Evolutionary conservation across 2,797 vertebrate species (phyloP).

Genomic region (Pseudochirops corinnae): DNA sequence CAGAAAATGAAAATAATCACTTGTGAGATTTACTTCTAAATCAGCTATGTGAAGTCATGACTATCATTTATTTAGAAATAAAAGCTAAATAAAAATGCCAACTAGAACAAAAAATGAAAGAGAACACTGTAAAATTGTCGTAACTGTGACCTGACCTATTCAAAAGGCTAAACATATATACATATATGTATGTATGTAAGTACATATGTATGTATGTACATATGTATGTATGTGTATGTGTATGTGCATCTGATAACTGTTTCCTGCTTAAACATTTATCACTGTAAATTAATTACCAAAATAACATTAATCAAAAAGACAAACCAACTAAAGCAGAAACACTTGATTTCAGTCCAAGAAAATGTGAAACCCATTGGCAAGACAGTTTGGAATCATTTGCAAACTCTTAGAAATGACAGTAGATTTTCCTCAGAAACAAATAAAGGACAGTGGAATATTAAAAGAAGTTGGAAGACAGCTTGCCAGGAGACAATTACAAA

Average conservation of each 20-base stretch:
- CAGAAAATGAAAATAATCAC: not conserved
- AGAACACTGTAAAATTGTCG: not conserved
- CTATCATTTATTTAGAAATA: not conserved
- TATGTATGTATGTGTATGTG: not conserved
- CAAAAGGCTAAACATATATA: not conserved
- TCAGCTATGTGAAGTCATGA: not conserved
- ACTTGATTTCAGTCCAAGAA: not conserved
- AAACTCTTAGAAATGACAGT: not conserved
- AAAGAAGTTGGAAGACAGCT: not conserved
- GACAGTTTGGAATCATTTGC: not conserved
- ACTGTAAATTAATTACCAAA: not conserved
- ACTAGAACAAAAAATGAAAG: not conserved
- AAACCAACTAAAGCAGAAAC: not conserved
- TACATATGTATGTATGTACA: too few species aligned
- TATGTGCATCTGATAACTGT: not conserved
- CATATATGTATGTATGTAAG: not conserved
- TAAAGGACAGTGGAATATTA: not conserved
- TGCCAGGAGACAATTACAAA: not conserved
- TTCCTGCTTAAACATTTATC: not conserved
- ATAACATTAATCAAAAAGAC: not conserved
- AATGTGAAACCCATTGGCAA: not conserved
- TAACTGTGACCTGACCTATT: not conserved
- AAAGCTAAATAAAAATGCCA: not conserved
- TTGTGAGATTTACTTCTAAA: not conserved
- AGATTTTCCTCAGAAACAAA: not conserved